Percentiles rank a stretch among this genome's conserved stretches.
Conservation (phyloP, 1,140 invertebrate species). For the Lineus longissimus region DNA sequence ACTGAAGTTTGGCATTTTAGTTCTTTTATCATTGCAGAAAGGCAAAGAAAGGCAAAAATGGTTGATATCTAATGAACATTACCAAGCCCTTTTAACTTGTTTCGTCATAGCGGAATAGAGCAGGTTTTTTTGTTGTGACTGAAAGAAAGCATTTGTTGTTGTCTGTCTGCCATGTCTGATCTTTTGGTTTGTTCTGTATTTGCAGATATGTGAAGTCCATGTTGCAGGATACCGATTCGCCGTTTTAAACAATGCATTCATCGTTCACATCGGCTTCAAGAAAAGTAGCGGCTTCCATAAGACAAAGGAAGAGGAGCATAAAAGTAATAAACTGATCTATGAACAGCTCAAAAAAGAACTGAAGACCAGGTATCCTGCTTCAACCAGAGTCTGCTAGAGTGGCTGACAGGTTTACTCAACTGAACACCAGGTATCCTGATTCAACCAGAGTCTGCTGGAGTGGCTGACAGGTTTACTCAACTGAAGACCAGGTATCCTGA, state of each 20-base stretch:
- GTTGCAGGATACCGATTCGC: conserved; percentile 83
- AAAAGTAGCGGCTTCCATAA: conserved; percentile 63
- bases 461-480: too few species aligned
- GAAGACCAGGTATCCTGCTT: conserved; percentile 60
- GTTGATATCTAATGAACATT: too few species aligned
- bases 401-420: too few species aligned
- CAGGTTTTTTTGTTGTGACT: too few species aligned
- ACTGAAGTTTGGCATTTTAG: too few species aligned
- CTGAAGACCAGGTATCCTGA: conserved; percentile 61
- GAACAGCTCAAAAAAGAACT: conserved; percentile 61
- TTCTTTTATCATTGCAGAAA: too few species aligned
- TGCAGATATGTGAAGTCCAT: conserved; percentile 90
- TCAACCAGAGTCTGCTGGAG: conserved; percentile 51
- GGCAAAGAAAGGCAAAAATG: too few species aligned
- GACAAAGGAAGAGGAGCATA: conserved; percentile 57
- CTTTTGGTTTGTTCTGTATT: conserved; percentile 33
- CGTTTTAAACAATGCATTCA: conserved; percentile 85
- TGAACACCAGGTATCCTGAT: too few species aligned
- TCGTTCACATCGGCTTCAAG: conserved; percentile 83
- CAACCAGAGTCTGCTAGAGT: conserved; percentile 56
- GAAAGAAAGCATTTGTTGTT: too few species aligned
- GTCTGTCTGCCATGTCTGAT: too few species aligned
- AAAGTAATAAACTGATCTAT: conserved; percentile 58
- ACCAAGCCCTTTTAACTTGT: too few species aligned
- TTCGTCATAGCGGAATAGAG: too few species aligned